Percentiles rank a stretch among this genome's conserved stretches.
phyloP scores from a whole-genome alignment of 2,888 invertebrate species.

The Zygogramma bicolorata region DNA sequence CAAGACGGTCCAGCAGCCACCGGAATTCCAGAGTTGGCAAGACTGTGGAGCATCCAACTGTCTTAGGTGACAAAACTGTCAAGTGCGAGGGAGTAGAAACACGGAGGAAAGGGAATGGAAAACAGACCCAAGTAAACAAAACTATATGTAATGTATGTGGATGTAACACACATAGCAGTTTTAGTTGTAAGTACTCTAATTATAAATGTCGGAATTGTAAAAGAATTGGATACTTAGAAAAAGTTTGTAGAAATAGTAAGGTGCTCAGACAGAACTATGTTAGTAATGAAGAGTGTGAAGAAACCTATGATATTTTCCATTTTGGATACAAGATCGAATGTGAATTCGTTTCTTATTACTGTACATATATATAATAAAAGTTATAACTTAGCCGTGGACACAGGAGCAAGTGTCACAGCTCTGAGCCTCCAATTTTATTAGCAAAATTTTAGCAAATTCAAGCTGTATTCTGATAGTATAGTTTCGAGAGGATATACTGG shows the following conservation, averaged over 20 bases:
- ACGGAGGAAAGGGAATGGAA: background rate
- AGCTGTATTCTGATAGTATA: background rate
- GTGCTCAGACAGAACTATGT: background rate
- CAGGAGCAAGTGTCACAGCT: background rate
- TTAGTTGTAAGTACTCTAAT: background rate
- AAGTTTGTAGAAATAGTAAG: background rate
- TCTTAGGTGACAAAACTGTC: background rate
- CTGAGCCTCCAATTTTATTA: background rate
- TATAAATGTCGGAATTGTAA: background rate
- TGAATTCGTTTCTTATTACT: background rate
- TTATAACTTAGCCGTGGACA: background rate
- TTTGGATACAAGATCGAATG: background rate
- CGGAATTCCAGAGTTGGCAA: background rate
- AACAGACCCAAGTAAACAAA: background rate
- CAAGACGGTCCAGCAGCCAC: background rate
- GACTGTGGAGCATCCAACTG: background rate
- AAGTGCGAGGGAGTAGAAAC: background rate
- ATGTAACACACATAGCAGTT: background rate
- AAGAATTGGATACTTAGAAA: background rate
- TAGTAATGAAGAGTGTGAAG: too few relatives aligned
- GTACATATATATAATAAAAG: too few relatives aligned
- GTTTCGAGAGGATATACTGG: background rate
- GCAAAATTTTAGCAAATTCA: background rate
- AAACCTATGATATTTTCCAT: too few relatives aligned
- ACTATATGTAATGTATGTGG: background rate